phyloP scores from a whole-genome alignment of 2,797 vertebrate species.

The Oreochromis mossambicus region DNA sequence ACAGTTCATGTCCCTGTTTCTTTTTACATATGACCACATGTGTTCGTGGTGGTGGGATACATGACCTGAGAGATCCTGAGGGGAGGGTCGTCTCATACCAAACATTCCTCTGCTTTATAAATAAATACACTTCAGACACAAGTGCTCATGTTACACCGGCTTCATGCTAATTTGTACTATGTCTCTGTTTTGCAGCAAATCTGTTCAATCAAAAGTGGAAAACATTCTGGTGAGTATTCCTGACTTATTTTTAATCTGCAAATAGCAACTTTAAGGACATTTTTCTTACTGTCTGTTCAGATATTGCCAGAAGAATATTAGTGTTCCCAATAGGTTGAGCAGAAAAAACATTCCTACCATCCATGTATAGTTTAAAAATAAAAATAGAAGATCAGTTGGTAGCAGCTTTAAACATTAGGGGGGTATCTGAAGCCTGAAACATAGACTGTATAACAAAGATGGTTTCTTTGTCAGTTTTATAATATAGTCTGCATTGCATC shows the following conservation, averaged over 20 bases:
- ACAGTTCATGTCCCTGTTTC: conserved; percentile 20
- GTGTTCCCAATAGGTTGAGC: neutral
- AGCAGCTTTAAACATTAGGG: neutral
- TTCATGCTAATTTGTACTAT: conserved; percentile 70
- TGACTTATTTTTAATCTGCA: neutral
- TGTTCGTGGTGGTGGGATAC: conserved; percentile 67
- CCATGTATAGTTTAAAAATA: neutral
- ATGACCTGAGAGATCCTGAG: conserved; percentile 64
- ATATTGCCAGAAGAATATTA: neutral
- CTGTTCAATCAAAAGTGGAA: conserved; percentile 98
- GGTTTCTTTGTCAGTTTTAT: neutral
- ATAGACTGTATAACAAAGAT: neutral
- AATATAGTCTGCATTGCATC: neutral
- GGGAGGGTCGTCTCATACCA: conserved; percentile 71
- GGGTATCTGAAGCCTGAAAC: neutral
- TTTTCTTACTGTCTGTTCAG: neutral
- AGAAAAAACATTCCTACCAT: neutral
- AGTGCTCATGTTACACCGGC: conserved; percentile 64
- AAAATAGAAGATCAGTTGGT: neutral
- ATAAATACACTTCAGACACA: conserved; percentile 74
- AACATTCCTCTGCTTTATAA: conserved; percentile 79
- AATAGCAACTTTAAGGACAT: neutral
- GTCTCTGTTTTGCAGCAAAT: conserved; percentile 89
- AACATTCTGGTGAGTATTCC: conserved; percentile 94
- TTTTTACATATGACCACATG: conserved; percentile 68